Evolutionary conservation across 2,113 vertebrate species (phyloP).

Genomic region (Sinocyclocheilus grahami): DNA sequence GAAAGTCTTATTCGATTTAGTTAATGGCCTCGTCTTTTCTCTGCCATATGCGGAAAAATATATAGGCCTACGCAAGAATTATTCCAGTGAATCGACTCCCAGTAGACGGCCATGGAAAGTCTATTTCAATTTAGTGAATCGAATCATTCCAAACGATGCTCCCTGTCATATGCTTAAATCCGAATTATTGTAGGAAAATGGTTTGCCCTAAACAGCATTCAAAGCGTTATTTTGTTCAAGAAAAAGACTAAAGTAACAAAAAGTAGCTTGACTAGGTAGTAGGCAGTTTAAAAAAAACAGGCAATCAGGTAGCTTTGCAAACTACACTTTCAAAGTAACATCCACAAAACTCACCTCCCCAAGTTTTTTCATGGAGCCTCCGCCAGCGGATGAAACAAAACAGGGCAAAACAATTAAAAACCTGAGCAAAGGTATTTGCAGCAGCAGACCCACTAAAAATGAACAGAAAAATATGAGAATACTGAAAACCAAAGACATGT

Average conservation of each 20-base stretch:
- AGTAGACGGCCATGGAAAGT: too few species aligned
- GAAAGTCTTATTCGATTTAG: too few species aligned
- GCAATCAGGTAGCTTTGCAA: background rate
- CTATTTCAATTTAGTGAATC: too few species aligned
- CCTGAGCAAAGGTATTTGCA: conserved; percentile 82
- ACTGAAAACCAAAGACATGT: background rate
- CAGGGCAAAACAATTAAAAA: conserved; percentile 76
- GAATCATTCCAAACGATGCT: too few species aligned
- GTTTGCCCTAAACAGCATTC: too few species aligned
- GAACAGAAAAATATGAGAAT: background rate
- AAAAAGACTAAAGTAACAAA: background rate
- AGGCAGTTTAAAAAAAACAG: background rate
- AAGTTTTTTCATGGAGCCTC: conserved; percentile 81
- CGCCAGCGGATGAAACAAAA: conserved; percentile 82
- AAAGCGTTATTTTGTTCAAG: background rate
- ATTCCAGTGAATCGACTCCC: too few species aligned
- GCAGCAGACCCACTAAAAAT: conserved; percentile 84
- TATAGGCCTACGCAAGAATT: too few species aligned
- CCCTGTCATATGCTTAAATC: too few species aligned
- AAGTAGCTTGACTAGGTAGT: background rate
- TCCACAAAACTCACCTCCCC: conserved; percentile 79
- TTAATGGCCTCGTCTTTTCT: too few species aligned
- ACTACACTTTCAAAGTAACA: background rate
- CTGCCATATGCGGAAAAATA: too few species aligned
- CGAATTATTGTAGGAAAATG: too few species aligned